Evolutionary conservation across 2,113 vertebrate species (phyloP), one percentile per base, ranked within the genome.

Genomic region (Macrotus californicus): DNA sequence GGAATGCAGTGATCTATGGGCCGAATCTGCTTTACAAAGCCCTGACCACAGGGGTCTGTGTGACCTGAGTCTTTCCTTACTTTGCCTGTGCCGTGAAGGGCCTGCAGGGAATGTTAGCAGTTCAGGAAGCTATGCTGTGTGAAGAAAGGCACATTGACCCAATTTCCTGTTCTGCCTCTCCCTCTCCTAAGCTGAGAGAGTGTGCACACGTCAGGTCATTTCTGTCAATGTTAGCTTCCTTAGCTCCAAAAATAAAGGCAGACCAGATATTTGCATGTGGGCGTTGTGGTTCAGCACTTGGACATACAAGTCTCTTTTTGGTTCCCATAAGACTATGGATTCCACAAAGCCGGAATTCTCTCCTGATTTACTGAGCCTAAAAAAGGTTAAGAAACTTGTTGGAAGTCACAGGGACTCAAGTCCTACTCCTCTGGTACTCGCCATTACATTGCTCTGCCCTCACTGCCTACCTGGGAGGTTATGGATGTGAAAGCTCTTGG

Each of bases 61-160:
- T 80, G 96, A 76, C 87, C 89, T 24, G 76, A 69, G 73, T 21
- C 89, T 89, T 79, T 95, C 72, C 80, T 90, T 79, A 14, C 73
- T 82, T 46, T 89, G 69, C 61, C 11, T 83, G 34, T 82, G 89
- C 4, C 0, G 15, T 64, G 59, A 88, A 56, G 41, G 36, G 50
- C 52, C 64, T 94, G 50, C 5, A 13, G 89, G 89, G 87, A 88
- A 92, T 41, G 61, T 50, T 29, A 46, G 90, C 11, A 0, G 43
- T 76, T 72, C 94, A 88, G 91, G 91, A 96, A 94, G 76, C 94
- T 19, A 56, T 26, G 84, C 61, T 69, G 11, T 59, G 24, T 52
- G 81, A 89, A 86, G 88, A 89, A 94, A 96, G 87, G 76, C 87
- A 90, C 69, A 59, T 77, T 94, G 85, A 92, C 94, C 90, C 81